Evolutionary conservation across 2,888 invertebrate genomes (phyloP), one percentile per base, ranked within the genome.

Genomic region (Drosophila setosimentum): DNA sequence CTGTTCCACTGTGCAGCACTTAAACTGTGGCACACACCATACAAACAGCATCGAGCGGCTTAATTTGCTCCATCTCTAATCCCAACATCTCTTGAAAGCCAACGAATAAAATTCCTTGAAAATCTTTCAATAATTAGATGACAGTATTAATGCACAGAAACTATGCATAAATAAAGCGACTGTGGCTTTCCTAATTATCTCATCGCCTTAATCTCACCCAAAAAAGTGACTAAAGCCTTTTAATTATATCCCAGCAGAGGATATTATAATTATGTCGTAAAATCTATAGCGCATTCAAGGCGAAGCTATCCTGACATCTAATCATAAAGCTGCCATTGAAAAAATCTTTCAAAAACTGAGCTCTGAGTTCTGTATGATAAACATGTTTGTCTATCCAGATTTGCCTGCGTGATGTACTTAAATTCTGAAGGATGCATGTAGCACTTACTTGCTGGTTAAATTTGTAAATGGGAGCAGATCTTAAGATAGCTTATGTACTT

Each of bases 121-220:
- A 87, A 81, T 70, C 87, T 87, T 70, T 69, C 73, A 87, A 83
- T 81, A 81, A 57, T 70, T 5, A 83, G 73, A 73, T 66, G 68
- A 54, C 69, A 60, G 35, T 48, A 63, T 55, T 53, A 27, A 67
- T 48, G 8, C n/a, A 33, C 13, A 32, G 7, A 21, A 50, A 21
- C 42, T 3, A 27, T 5, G 24, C 1, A 30, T 21, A 21, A 21
- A 45, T 10, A 16, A 42, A 58, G 18, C 42, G 16, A 24, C 8
- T n/a, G 63, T 10, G 24, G 7, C 63, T 32, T 4, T 4, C 3
- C 5, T 8, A 45, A 35, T 35, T 45, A 33, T 40, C 40, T 33
- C 0, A 4, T 16, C 33, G 16, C 16, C 16, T 33, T 16, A 33
- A 16, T 33, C 33, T 16, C 33, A 16, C 2, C 30, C 27, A n/a